These are phyloP conservation scores for Elmis aenea DNA, from an alignment of 2,888 invertebrate species.

Conservation along the genomic window DNA sequence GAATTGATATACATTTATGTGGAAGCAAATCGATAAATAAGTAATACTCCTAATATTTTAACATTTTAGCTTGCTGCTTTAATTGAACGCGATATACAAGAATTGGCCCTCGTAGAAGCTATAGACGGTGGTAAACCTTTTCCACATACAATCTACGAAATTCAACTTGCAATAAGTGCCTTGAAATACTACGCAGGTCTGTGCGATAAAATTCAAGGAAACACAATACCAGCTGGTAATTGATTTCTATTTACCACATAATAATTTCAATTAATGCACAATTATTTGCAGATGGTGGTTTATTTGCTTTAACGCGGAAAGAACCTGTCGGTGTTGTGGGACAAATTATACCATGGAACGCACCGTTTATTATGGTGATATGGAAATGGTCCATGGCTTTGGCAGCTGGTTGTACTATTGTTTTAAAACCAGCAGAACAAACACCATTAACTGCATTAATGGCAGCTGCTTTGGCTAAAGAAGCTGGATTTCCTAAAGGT, in stretches of 20 bases:
- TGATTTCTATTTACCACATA: no score
- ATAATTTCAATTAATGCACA: background rate
- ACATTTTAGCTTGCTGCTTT: constrained; percentile 63
- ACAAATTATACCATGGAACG: constrained; percentile 81
- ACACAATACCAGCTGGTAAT: constrained; percentile 70
- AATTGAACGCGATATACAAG: constrained; percentile 66
- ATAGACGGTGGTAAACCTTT: constrained; percentile 78
- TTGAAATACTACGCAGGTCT: constrained; percentile 76
- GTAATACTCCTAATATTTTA: no score
- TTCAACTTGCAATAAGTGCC: constrained; percentile 47
- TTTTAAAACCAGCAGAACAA: constrained; percentile 82
- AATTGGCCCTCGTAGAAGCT: constrained; percentile 71
- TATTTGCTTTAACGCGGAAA: constrained; percentile 61
- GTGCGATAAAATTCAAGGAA: constrained; percentile 82
- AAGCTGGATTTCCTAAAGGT: constrained; percentile 77
- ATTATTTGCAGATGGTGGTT: constrained; percentile 52
- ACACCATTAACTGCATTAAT: constrained; percentile 76
- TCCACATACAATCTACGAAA: constrained; percentile 51
- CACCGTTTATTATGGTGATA: constrained; percentile 70
- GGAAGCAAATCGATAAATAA: constrained; percentile 1
- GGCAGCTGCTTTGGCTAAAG: constrained; percentile 65
- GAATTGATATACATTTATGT: no score
- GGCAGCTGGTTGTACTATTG: constrained; percentile 65
- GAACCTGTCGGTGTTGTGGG: constrained; percentile 77
- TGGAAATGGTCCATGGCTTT: constrained; percentile 74